A percentile compares a stretch with the other conserved stretches of the same genome.
Conservation (phyloP, 2,797 vertebrate species). For the Lates japonicus region DNA sequence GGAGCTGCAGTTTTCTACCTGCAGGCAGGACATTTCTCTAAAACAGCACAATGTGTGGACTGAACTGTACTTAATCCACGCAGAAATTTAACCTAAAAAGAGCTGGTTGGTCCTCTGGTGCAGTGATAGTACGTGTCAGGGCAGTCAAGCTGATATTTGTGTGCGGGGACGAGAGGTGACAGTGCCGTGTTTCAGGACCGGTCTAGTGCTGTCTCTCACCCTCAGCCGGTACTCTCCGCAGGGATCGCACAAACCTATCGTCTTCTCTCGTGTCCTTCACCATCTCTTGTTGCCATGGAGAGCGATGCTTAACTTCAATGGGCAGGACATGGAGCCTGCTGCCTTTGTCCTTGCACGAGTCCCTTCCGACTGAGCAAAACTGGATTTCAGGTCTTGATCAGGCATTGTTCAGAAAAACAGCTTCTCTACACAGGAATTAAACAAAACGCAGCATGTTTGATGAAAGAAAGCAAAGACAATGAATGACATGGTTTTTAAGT, state of each 20-base stretch:
- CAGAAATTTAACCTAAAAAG: conserved; percentile 47
- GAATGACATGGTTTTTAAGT: conserved; percentile 14
- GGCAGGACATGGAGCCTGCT: conserved; percentile 24
- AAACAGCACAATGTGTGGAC: conserved; percentile 40
- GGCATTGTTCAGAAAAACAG: conserved; percentile 39
- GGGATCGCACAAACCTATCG: conserved; percentile 45
- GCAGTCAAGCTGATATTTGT: conserved; percentile 47
- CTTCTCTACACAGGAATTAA: conserved; percentile 3
- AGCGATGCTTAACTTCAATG: conserved; percentile 52
- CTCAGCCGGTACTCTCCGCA: conserved; percentile 35
- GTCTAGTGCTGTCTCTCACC: conserved; percentile 40
- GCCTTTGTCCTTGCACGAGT: conserved; percentile 54
- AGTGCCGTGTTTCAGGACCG: conserved; percentile 39
- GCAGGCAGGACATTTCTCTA: conserved; percentile 44
- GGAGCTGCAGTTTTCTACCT: conserved; percentile 48
- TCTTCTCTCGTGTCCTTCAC: conserved; percentile 43
- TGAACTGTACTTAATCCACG: conserved; percentile 48
- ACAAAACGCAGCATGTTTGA: conserved; percentile 9
- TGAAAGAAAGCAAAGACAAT: conserved; percentile 18
- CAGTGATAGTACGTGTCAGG: conserved; percentile 29
- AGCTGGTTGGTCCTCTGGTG: conserved; percentile 1
- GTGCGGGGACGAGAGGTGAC: conserved; percentile 51
- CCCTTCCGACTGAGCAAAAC: conserved; percentile 29
- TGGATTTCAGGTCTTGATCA: conserved; percentile 44
- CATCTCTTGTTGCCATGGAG: conserved; percentile 69